Conservation (phyloP, 2,888 invertebrate genomes). For the Tiphia femorata region DNA sequence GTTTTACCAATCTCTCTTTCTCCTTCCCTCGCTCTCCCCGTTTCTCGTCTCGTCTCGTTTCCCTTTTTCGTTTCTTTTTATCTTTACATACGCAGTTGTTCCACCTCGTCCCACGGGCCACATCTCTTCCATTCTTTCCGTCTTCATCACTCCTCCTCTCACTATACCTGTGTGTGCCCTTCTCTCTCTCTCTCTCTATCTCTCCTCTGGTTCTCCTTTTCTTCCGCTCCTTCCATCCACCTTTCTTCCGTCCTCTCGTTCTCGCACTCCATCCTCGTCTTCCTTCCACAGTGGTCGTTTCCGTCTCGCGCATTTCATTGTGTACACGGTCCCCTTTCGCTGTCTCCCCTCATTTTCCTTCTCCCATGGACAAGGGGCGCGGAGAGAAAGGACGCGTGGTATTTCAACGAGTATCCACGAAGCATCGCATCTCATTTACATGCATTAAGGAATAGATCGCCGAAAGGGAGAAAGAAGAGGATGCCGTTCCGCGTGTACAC, state of each 20-base stretch:
- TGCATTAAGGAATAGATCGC: slow-evolving; percentile 50
- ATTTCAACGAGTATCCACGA: slow-evolving; percentile 39
- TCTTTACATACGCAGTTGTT: slow-evolving; percentile 10
- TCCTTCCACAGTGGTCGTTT: slow-evolving; percentile 18
- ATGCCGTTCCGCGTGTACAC: too few relatives aligned
- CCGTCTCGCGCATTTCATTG: not conserved
- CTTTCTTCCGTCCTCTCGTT: not conserved
- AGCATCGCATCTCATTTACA: slow-evolving; percentile 52
- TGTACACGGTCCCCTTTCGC: not conserved
- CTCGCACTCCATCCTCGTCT: slow-evolving; percentile 16
- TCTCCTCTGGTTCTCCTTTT: not conserved
- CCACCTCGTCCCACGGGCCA: slow-evolving; percentile 1
- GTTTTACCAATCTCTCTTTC: not conserved
- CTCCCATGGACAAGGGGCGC: not conserved
- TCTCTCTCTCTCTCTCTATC: not conserved
- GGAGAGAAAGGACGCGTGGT: slow-evolving; percentile 19
- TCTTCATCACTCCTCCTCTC: too few relatives aligned
- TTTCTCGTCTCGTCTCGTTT: slow-evolving; percentile 13
- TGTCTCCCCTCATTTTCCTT: not conserved
- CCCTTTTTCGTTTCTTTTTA: slow-evolving; percentile 12
- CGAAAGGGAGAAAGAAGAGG: slow-evolving; percentile 6
- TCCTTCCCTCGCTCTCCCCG: not conserved
- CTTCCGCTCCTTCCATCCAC: too few relatives aligned
- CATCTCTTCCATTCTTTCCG: slow-evolving; percentile 1
- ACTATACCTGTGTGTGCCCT: too few relatives aligned